A percentile compares a stretch with the other conserved stretches of the same genome.
These are phyloP conservation scores for Hirtodrosophila alboralis DNA, from an alignment of 2,888 invertebrate genomes.

Conservation along the genomic window DNA sequence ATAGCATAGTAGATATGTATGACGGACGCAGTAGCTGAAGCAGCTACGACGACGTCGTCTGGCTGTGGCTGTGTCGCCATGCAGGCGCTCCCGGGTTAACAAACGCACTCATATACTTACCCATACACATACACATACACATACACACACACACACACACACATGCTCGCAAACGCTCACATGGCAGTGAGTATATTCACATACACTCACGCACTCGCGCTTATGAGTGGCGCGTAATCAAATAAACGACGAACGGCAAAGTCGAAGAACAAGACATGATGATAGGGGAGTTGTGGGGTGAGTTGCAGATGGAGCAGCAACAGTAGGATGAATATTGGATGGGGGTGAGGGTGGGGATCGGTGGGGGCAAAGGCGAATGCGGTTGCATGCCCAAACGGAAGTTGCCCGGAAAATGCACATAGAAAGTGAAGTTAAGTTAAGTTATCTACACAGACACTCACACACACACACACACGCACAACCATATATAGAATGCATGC, in stretches of 20 bases:
- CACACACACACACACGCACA: conserved; percentile 19
- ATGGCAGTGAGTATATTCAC: conserved; percentile 46
- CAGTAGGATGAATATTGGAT: conserved; percentile 6
- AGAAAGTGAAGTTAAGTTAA: conserved; percentile 78
- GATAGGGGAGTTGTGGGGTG: conserved; percentile 10
- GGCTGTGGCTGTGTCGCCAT: conserved; percentile 61
- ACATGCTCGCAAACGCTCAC: conserved; percentile 18
- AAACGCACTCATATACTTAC: conserved; percentile 52
- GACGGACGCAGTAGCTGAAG: conserved; percentile 36
- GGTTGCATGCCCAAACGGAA: conserved; percentile 74
- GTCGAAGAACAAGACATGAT: conserved; percentile 37
- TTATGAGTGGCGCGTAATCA: conserved; percentile 72
- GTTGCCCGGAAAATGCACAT: conserved; percentile 74
- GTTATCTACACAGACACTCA: conserved; percentile 56
- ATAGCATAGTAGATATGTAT: conserved; percentile 47
- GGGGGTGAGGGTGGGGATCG: conserved; percentile 29
- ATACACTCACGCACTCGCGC: conserved; percentile 71
- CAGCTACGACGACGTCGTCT: conserved; percentile 41
- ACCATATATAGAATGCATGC: conserved; percentile 23
- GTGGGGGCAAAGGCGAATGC: conserved; percentile 59
- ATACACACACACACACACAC: conserved; percentile 17
- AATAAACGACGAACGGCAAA: conserved; percentile 61
- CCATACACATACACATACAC: conserved; percentile 28
- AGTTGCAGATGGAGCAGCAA: conserved; percentile 5
- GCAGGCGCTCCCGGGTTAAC: conserved; percentile 72